Conservation (phyloP, 2,888 invertebrate genomes). For the Ecliptopera silaceata region DNA sequence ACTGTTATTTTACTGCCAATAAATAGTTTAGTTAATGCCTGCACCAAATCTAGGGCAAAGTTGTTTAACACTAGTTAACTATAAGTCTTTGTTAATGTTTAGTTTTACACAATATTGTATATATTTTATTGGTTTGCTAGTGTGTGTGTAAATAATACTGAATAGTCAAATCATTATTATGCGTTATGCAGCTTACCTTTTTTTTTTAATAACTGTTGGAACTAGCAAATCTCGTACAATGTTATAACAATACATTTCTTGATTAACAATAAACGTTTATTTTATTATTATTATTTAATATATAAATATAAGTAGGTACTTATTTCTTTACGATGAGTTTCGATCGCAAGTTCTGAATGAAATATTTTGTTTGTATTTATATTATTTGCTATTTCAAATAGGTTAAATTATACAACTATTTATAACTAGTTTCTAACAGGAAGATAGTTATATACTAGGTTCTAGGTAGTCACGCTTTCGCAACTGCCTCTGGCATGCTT, state of each 20-base stretch:
- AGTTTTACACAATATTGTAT: conserved; percentile 1
- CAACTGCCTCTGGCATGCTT: conserved; percentile 24
- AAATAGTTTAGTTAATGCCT: conserved; percentile 38
- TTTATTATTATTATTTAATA: no score
- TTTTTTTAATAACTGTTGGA: no score
- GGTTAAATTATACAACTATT: conserved; percentile 5
- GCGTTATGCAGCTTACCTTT: no score
- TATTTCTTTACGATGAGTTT: no score
- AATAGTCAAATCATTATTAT: no score
- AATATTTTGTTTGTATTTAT: no score
- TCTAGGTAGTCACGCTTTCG: conserved; percentile 20
- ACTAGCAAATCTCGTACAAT: no score
- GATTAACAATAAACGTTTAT: no score
- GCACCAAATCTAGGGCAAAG: conserved; percentile 19
- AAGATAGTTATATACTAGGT: conserved; percentile 24
- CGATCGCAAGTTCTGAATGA: no score
- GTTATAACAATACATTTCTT: no score
- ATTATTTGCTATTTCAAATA: not conserved
- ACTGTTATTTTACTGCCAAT: conserved; percentile 46
- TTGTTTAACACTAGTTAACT: conserved; percentile 7
- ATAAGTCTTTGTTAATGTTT: conserved; percentile 4
- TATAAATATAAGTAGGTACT: no score
- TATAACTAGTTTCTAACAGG: conserved; percentile 23
- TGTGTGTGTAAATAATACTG: not conserved
- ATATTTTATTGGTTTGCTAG: not conserved